These are phyloP conservation scores for Holothuria glaberrima DNA, from an alignment of 35 echinoderm and acorn worm species.

Conservation along the genomic window DNA sequence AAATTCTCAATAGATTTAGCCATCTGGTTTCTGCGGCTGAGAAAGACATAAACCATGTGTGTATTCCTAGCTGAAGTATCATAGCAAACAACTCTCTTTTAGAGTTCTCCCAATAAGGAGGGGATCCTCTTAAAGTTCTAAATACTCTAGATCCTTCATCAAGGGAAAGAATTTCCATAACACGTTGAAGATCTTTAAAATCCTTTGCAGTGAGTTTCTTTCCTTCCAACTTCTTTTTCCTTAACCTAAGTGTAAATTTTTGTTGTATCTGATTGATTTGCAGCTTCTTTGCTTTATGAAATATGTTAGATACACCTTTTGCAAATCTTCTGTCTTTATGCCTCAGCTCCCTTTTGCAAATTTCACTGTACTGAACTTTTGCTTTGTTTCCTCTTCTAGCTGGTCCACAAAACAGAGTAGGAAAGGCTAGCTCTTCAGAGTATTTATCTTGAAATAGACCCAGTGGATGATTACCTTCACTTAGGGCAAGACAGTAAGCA, in stretches of 20 bases:
- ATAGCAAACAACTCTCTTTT: slow-evolving; percentile 59
- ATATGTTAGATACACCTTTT: slow-evolving; percentile 51
- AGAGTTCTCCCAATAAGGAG: slow-evolving; percentile 60
- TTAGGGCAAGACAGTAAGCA: slow-evolving; percentile 50
- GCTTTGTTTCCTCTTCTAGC: slow-evolving; percentile 16
- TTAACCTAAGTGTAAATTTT: slow-evolving; percentile 27
- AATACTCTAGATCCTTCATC: slow-evolving; percentile 62
- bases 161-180: slow-evolving; percentile 40
- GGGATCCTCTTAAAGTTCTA: slow-evolving; percentile 62
- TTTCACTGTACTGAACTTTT: slow-evolving; percentile 47
- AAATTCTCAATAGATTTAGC: slow-evolving; percentile 49
- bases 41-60: slow-evolving; percentile 62
- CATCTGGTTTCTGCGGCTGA: slow-evolving; percentile 63
- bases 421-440: slow-evolving; percentile 59
- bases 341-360: slow-evolving; percentile 60
- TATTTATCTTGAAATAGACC: slow-evolving; percentile 63
- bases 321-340: slow-evolving; percentile 63
- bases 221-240: slow-evolving; percentile 47
- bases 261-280: slow-evolving; percentile 56
- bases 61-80: slow-evolving; percentile 41
- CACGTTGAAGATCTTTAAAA: slow-evolving; percentile 35
- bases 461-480: slow-evolving; percentile 60
- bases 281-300: slow-evolving; percentile 49
- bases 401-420: slow-evolving; percentile 63
- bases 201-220: slow-evolving; percentile 49